Evolutionary conservation across 2,113 vertebrate species (phyloP).

Genomic region (chimpanzee (Pan troglodytes)): DNA sequence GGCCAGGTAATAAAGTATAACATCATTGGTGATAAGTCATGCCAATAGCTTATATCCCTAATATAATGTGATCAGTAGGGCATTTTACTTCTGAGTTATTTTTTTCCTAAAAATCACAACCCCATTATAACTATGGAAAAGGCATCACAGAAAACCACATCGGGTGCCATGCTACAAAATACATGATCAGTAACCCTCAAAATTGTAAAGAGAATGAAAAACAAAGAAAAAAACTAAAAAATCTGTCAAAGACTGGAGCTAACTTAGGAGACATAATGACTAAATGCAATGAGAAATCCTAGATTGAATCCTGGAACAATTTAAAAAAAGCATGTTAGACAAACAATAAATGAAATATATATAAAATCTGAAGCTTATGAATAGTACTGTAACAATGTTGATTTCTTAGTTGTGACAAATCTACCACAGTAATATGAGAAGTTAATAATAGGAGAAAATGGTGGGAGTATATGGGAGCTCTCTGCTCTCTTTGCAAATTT

Average conservation of each 20-base stretch:
- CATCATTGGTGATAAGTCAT: neutral
- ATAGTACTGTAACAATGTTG: neutral
- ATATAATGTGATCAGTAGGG: neutral
- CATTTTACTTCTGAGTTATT: neutral
- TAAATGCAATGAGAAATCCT: neutral
- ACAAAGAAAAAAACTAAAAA: neutral
- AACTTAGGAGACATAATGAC: neutral
- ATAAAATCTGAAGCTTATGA: neutral
- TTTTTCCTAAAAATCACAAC: neutral
- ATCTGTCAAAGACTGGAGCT: neutral
- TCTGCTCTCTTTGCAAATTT: neutral
- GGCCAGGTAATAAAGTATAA: neutral
- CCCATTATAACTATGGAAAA: neutral
- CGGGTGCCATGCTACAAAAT: neutral
- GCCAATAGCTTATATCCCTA: accelerated
- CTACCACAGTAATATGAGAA: neutral
- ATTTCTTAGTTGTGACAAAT: neutral
- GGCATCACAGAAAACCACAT: neutral
- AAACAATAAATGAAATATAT: neutral
- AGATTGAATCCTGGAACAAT: neutral
- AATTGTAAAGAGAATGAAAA: neutral
- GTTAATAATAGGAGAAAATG: neutral
- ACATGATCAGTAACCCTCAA: neutral
- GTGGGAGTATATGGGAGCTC: neutral
- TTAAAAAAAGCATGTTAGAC: neutral